Evolutionary conservation across 1,140 invertebrate species (phyloP), one percentile per base, ranked within the genome.

Genomic region (Penaeus indicus): DNA sequence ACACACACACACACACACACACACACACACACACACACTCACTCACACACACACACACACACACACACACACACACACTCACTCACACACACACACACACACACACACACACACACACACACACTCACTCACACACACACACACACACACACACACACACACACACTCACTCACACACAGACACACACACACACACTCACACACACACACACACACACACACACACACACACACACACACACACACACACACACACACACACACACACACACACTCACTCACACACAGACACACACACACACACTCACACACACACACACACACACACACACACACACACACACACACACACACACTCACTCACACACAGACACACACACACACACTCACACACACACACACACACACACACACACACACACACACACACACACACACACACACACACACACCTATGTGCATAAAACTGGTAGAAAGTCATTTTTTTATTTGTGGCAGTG

Each of bases 81-180:
- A 67, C 64, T 25, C 10, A 69, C 67, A 69, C 67, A 69, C 67
- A 69, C 67, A 69, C 67, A 69, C 11, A 69, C 67, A 69, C 67
- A 69, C 1, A 69, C 27, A 69, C 27, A 69, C 27, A 69, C 27
- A 69, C 27, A 69, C 27, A 69, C 27, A 69, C 27, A 69, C 27
- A 69, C 27, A 69, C 27, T 25, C 27, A 69, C 27, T 25, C 27
- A 69, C 27, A 69, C 27, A 69, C 27, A 69, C 27, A 69, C 27
- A 69, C 27, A 69, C 27, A 69, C 27, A 21, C 27, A 69, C 27
- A 8, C 27, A 69, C 27, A 69, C 27, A 69, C 27, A 69, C 27
- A 18, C 27, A 69, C 11, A 69, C 27, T 10, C 27, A 69, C 0
- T 3, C 18, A n/a, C 27, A 67, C 27, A 67, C 27, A 67, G 22